Base-by-base conservation (phyloP, 2,113 vertebrate genomes). In the Propithecus coquereli region DNA sequence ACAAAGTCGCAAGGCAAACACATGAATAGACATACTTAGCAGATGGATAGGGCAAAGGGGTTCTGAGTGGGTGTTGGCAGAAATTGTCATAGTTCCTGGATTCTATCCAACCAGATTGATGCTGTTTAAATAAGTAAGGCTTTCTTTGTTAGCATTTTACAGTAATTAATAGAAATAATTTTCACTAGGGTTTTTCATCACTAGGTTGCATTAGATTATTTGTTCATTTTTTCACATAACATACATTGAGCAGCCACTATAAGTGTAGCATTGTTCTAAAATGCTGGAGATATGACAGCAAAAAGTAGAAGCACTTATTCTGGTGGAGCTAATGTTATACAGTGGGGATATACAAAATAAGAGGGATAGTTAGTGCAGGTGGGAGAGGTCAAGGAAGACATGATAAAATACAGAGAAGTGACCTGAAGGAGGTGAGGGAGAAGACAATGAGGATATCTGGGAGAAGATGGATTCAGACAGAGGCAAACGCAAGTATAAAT, bases 1-100 rank as follows among this genome's bases (percentile, higher is more conserved):
- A 95, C 95, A 97, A 96, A 97, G 91, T 84, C 61, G 3, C 71
- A 57, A 94, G 84, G 84, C 90, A 96, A 97, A 68, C 94, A 92
- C 59, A 92, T 73, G 84, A 97, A 97, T 96, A 97, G 95, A 97
- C 91, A 92, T 77, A 87, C 91, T 92, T 68, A 95, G 85, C 96
- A 97, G 92, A 97, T 96, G 96, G 94, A 94, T 92, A 63, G 96
- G 95, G 96, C 85, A 97, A 94, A 94, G 87, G 76, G 54, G 22
- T 73, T 95, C 90, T 96, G 95, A 92, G 90, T 95, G 91, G 95
- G 90, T 96, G 95, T 90, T 95, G 85, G 87, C 81, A 97, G 92
- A 87, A 66, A 94, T 63, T 95, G 59, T 94, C 94, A 94, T 45
- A 79, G 70, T 97, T 93, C 90, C 40, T 94, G 97, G 95, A 96